phyloP scores from a whole-genome alignment of 2,888 invertebrate species.

The Melinaea marsaeus region DNA sequence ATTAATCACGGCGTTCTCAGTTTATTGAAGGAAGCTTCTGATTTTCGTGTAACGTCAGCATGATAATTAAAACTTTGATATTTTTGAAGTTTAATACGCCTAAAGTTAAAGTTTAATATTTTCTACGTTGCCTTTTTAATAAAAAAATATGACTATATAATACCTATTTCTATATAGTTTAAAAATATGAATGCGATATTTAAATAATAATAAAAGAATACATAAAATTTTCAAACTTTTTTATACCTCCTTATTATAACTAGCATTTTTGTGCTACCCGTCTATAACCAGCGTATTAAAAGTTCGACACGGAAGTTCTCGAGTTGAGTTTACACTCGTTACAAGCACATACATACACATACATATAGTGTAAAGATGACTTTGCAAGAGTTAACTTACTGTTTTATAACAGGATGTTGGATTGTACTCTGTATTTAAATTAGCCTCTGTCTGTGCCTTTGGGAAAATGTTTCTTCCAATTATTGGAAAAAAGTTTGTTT shows the following conservation, averaged over 20 bases:
- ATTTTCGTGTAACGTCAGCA: conserved; percentile 20
- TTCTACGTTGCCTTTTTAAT: background rate
- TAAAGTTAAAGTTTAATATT: background rate
- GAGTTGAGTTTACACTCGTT: conserved; percentile 22
- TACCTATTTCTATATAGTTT: too few species aligned
- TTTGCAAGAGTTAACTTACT: conserved; percentile 3
- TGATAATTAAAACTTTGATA: background rate
- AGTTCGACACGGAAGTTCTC: conserved; percentile 19
- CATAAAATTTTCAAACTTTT: background rate
- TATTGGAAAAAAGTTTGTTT: too few species aligned
- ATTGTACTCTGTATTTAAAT: too few species aligned
- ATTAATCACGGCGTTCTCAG: conserved; percentile 27
- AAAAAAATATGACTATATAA: too few species aligned
- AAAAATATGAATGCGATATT: too few species aligned
- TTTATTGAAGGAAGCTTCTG: conserved; percentile 27
- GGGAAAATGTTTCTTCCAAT: too few species aligned
- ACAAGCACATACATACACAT: conserved; percentile 10
- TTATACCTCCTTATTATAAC: background rate
- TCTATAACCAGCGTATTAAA: conserved; percentile 26
- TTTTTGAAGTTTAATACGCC: background rate
- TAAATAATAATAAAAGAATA: background rate
- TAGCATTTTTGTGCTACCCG: conserved; percentile 11
- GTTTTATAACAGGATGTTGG: too few species aligned
- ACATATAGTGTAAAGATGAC: background rate
- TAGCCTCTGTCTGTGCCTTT: too few species aligned